phyloP scores from a whole-genome alignment of 2,113 vertebrate genomes.

The Pavo muticus region DNA sequence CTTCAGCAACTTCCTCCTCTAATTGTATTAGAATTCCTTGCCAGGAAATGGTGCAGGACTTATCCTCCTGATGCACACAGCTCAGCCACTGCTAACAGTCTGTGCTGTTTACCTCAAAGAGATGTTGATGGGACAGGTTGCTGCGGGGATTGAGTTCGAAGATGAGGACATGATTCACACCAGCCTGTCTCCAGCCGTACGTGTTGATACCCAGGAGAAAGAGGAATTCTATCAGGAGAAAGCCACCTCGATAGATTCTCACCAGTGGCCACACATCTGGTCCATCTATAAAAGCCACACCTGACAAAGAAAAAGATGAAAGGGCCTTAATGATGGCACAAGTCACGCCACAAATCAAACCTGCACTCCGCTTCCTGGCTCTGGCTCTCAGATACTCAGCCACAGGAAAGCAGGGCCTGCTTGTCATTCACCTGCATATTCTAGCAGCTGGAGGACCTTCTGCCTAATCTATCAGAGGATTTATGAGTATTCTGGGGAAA shows the following conservation, averaged over 20 bases:
- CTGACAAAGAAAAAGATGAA: slow-evolving; percentile 63
- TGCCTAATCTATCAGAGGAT: background rate
- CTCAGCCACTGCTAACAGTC: background rate
- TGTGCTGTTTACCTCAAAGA: slow-evolving; percentile 90
- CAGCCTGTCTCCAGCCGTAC: slow-evolving; percentile 93
- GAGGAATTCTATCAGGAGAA: slow-evolving; percentile 97
- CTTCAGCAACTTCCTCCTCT: slow-evolving; percentile 57
- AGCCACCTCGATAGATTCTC: slow-evolving; percentile 95
- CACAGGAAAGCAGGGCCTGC: background rate
- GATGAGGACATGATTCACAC: slow-evolving; percentile 97
- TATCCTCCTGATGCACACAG: background rate
- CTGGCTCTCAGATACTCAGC: background rate
- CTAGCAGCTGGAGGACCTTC: background rate
- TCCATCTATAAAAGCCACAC: slow-evolving; percentile 83
- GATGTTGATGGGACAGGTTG: slow-evolving; percentile 96
- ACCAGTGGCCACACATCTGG: slow-evolving; percentile 91
- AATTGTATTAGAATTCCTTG: slow-evolving; percentile 43
- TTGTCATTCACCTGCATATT: rapidly evolving
- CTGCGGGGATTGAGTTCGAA: slow-evolving; percentile 96
- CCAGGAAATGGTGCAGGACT: slow-evolving; percentile 3
- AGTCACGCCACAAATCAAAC: background rate
- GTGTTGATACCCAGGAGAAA: slow-evolving; percentile 97
- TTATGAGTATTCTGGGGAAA: background rate
- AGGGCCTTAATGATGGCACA: background rate
- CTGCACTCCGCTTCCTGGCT: background rate